phyloP scores from a whole-genome alignment of 2,888 invertebrate genomes.

The Caenorhabditis angaria region DNA sequence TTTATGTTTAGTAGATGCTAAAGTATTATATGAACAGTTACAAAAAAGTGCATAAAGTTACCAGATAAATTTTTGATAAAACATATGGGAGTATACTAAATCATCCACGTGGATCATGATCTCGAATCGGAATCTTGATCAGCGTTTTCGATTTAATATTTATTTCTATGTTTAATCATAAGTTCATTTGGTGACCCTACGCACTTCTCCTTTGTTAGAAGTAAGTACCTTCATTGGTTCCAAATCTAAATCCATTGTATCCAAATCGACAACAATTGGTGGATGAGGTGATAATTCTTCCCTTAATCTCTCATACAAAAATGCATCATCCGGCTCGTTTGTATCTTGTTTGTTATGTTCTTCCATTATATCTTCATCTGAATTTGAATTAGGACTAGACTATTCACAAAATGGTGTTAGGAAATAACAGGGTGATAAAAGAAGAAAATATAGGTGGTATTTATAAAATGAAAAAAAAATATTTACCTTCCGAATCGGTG shows the following conservation, averaged over 20 bases:
- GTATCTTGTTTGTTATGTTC: conserved; percentile 42
- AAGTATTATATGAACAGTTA: neutral
- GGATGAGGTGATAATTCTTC: conserved; percentile 64
- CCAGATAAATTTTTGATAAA: no score
- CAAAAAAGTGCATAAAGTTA: neutral
- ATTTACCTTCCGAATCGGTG: conserved; percentile 39
- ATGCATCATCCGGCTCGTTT: conserved; percentile 40
- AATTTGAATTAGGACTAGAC: conserved; percentile 17
- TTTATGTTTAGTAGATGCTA: neutral
- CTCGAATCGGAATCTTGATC: no score
- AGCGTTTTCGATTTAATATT: no score
- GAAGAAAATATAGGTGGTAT: neutral
- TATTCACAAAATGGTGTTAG: conserved; percentile 5
- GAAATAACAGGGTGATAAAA: conserved; percentile 1
- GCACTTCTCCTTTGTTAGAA: no score
- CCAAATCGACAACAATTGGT: conserved; percentile 45
- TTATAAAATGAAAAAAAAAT: neutral
- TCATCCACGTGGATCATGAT: no score
- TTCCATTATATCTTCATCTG: conserved; percentile 42
- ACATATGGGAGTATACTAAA: no score
- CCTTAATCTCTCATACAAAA: conserved; percentile 64
- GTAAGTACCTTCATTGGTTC: conserved; percentile 35
- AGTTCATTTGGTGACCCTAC: no score
- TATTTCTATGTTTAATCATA: no score
- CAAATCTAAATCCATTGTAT: conserved; percentile 41